Percentiles rank a stretch among this genome's conserved stretches.
These are phyloP conservation scores for Luperina testacea DNA, from an alignment of 2,888 invertebrate genomes.

Conservation along the genomic window DNA sequence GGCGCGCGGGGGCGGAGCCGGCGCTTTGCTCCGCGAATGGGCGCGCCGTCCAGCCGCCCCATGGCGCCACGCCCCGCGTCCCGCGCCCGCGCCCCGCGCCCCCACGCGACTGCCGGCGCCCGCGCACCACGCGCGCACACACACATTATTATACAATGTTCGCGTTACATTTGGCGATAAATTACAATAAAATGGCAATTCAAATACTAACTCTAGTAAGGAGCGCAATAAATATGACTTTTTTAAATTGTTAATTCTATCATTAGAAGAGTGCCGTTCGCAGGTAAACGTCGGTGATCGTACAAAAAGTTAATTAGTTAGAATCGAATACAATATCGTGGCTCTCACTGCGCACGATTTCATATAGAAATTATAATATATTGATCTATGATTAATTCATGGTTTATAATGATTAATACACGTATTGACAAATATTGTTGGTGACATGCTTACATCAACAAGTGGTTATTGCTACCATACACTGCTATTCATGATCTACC, in stretches of 20 bases:
- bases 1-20: conserved; percentile 75
- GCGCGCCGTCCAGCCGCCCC: conserved; percentile 67
- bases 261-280: conserved; percentile 41
- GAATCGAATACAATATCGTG: conserved; percentile 47
- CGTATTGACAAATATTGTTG: neutral
- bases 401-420: conserved; percentile 6
- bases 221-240: conserved; percentile 56
- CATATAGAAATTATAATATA: conserved; percentile 32
- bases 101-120: conserved; percentile 59
- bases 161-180: conserved; percentile 65
- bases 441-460: conserved; percentile 30
- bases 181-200: conserved; percentile 65
- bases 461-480: conserved; percentile 1
- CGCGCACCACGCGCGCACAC: conserved; percentile 57
- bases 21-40: conserved; percentile 68
- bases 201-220: conserved; percentile 56
- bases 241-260: conserved; percentile 53
- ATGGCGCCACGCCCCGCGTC: conserved; percentile 66
- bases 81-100: conserved; percentile 60
- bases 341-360: conserved; percentile 29
- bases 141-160: conserved; percentile 53
- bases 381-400: conserved; percentile 42
- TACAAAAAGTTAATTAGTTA: conserved; percentile 51
- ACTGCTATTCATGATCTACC: neutral
- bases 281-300: conserved; percentile 33